Base-by-base conservation (phyloP, 2,797 vertebrate species). In the Chanos chanos region DNA sequence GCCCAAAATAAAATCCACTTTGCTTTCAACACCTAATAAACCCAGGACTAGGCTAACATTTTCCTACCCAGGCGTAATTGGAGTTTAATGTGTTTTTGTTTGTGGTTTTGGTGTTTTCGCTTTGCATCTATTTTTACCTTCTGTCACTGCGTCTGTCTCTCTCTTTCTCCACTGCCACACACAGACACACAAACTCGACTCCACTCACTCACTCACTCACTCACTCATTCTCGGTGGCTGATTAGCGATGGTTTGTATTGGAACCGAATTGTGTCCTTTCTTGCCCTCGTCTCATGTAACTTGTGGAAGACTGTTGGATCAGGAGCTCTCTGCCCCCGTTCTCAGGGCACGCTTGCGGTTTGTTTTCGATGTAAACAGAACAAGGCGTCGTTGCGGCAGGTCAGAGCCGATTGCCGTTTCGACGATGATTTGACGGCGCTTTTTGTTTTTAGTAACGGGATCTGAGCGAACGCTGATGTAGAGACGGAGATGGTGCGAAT, bases 401-500 rank as follows among this genome's bases (percentile, higher is more conserved):
- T 59, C 40, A 67, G 40, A 59, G 15, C 43, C 72, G 66, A 74
- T 74, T 15, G 77, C 76, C 72, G 64, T 74, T 71, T 76, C 79
- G 50, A 63, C 71, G 62, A 48, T 72, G 69, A 67, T 66, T 58
- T 67, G 66, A 67, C 50, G 60, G 50, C 45, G 41, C 40, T 63
- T 13, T 76, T 64, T 77, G 77, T 70, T 61, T 64, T 54, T 61
- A 47, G 77, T 84, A 85, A 85, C 71, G 52, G 49, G 73, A 80
- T 83, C 77, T 57, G 70, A 41, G 74, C 55, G 50, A 52, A 70
- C 55, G 30, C 8, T 7, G 47, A 36, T 37, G 25, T 18, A 64
- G 73, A 78, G 79, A 79, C 74, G 74, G 78, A 76, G 67, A 71
- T 66, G 68, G 68, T 69, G 73, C 77, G 71, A 75, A 80, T 78